A percentile compares a stretch with the other conserved stretches of the same genome.
Evolutionary conservation across 2,797 vertebrate species (phyloP).

Genomic region (Melanotaenia maccullochi): DNA sequence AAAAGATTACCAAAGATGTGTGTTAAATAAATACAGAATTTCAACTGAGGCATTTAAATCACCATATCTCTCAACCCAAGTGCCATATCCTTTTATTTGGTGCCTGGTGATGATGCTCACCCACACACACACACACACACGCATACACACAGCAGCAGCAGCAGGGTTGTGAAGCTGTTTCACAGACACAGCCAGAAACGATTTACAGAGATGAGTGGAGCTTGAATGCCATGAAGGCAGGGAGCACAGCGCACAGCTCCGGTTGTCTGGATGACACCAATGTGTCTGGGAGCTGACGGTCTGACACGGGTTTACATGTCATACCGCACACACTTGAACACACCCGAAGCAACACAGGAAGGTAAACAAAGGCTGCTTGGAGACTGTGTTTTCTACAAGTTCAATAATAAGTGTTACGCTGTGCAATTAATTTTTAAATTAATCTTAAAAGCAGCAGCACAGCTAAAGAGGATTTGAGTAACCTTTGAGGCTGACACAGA

Average conservation of each 20-base stretch:
- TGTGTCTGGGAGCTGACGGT: conserved; percentile 73
- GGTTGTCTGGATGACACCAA: conserved; percentile 71
- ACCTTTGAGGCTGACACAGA: conserved; percentile 26
- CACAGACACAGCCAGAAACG: conserved; percentile 68
- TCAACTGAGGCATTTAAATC: conserved; percentile 67
- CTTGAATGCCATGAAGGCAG: conserved; percentile 60
- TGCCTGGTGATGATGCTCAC: conserved; percentile 45
- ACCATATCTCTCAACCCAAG: conserved; percentile 56
- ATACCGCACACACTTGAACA: conserved; percentile 51
- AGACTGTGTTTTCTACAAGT: conserved; percentile 24
- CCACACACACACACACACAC: conserved; percentile 12
- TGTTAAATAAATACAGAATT: conserved; percentile 71
- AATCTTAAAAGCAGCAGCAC: conserved; percentile 19
- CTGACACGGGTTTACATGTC: conserved; percentile 73
- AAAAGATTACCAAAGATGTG: conserved; percentile 69
- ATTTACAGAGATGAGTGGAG: conserved; percentile 70
- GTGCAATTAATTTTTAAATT: conserved; percentile 51
- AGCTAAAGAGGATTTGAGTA: conserved; percentile 8
- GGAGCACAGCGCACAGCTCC: conserved; percentile 57
- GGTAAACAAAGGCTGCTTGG: conserved; percentile 60
- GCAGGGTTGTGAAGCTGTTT: conserved; percentile 53
- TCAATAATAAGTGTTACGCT: conserved; percentile 27
- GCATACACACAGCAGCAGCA: conserved; percentile 11
- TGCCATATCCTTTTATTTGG: conserved; percentile 68
- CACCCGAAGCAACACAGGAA: conserved; percentile 47